A percentile compares a stretch with the other conserved stretches of the same genome.
phyloP scores from a whole-genome alignment of 1,140 invertebrate genomes.

The Gryon sp. region DNA sequence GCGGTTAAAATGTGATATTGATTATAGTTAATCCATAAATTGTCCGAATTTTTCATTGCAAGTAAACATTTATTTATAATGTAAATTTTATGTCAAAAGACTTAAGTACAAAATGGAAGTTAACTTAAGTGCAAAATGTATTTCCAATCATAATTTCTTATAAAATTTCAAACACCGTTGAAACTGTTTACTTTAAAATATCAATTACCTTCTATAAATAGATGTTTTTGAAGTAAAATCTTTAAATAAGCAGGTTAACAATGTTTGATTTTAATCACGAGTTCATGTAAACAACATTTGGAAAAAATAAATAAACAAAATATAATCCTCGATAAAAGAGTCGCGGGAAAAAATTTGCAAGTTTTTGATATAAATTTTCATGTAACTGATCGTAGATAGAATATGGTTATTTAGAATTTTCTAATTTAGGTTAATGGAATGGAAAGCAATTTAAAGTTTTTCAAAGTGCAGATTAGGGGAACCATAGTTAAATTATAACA shows the following conservation, averaged over 20 bases:
- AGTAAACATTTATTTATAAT: neutral
- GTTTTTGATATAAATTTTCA: slow-evolving; percentile 1
- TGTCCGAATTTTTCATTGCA: slow-evolving; percentile 1
- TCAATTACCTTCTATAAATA: neutral
- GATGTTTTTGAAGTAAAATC: no score
- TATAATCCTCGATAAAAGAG: no score
- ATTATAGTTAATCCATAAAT: slow-evolving; percentile 23
- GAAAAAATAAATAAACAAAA: no score
- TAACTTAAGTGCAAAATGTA: no score
- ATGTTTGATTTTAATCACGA: no score
- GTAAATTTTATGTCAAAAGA: no score
- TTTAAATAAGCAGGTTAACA: no score
- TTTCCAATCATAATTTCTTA: no score
- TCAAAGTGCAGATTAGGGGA: slow-evolving; percentile 15
- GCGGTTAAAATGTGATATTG: slow-evolving; percentile 19
- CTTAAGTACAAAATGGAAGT: neutral
- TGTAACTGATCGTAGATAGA: slow-evolving; percentile 1
- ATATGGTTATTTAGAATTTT: slow-evolving; percentile 12
- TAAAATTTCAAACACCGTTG: no score
- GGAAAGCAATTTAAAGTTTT: slow-evolving; percentile 24
- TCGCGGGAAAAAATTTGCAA: no score
- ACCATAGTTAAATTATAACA: slow-evolving; percentile 11
- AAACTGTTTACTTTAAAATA: neutral
- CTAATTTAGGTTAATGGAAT: slow-evolving; percentile 32
- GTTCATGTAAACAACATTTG: no score